These are phyloP conservation scores for Otis tarda DNA, from an alignment of 2,113 vertebrate genomes.

Conservation along the genomic window DNA sequence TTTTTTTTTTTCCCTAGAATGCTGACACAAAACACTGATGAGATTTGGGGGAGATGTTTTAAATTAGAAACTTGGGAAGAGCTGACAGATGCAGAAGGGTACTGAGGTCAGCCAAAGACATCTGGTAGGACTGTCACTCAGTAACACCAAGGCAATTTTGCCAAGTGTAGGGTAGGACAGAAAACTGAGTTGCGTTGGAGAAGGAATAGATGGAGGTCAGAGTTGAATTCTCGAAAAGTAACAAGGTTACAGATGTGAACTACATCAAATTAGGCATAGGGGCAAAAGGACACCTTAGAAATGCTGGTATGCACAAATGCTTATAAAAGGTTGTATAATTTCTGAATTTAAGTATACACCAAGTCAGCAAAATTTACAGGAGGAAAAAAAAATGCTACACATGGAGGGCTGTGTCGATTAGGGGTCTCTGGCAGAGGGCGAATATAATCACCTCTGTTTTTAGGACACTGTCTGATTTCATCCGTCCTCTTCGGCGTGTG, in stretches of 20 bases:
- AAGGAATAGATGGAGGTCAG: neutral
- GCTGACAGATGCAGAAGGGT: slow-evolving; percentile 16
- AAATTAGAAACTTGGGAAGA: slow-evolving; percentile 23
- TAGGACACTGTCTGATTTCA: neutral
- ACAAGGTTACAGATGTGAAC: neutral
- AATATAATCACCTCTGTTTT: neutral
- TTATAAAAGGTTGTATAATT: neutral
- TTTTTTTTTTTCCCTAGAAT: neutral
- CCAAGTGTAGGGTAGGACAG: neutral
- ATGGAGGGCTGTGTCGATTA: neutral
- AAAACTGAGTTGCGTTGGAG: neutral
- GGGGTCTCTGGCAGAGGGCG: neutral
- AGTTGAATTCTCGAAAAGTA: neutral
- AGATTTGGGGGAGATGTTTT: slow-evolving; percentile 14
- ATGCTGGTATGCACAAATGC: neutral
- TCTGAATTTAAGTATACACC: neutral
- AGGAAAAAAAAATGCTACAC: neutral
- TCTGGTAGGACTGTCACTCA: slow-evolving; percentile 32
- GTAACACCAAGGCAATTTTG: neutral
- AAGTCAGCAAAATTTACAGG: neutral
- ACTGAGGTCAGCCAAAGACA: slow-evolving; percentile 26
- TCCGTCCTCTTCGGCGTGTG: neutral
- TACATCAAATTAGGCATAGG: neutral
- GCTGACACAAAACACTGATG: slow-evolving; percentile 20
- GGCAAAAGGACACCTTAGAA: neutral